phyloP scores from a whole-genome alignment of 2,888 invertebrate species.

The Nomada fabriciana region DNA sequence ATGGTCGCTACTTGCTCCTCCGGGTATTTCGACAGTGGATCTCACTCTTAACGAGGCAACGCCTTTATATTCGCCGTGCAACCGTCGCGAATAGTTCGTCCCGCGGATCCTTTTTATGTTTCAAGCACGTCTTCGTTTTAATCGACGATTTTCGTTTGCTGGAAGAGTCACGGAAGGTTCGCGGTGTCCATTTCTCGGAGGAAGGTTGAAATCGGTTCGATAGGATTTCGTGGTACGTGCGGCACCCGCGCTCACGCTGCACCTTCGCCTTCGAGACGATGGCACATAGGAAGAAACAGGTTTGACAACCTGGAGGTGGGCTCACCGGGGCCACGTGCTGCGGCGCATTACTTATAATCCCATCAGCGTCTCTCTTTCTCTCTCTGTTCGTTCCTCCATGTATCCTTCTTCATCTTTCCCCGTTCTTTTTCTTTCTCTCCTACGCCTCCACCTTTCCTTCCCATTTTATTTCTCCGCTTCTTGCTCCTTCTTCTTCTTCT shows the following conservation, averaged over 20 bases:
- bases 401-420: constrained; percentile 28
- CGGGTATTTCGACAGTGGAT: constrained; percentile 72
- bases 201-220: constrained; percentile 72
- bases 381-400: constrained; percentile 33
- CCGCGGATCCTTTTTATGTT: background rate
- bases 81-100: constrained; percentile 8
- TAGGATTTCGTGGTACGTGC: constrained; percentile 66
- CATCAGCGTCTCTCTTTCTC: constrained; percentile 77
- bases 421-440: constrained; percentile 27
- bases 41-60: constrained; percentile 59
- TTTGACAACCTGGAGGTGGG: constrained; percentile 82
- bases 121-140: background rate
- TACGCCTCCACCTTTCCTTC: constrained; percentile 43
- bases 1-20: constrained; percentile 74
- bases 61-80: constrained; percentile 42
- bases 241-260: constrained; percentile 66
- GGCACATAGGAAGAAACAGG: constrained; percentile 80
- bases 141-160: no score
- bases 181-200: constrained; percentile 56
- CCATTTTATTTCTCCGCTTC: constrained; percentile 40
- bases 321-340: constrained; percentile 82
- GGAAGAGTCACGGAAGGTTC: background rate
- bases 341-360: constrained; percentile 84
- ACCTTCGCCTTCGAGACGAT: constrained; percentile 72
- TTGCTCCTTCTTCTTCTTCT: constrained; percentile 46